These are phyloP conservation scores for Drosophila pallidifrons DNA, from an alignment of 1,140 invertebrate species.

Conservation along the genomic window DNA sequence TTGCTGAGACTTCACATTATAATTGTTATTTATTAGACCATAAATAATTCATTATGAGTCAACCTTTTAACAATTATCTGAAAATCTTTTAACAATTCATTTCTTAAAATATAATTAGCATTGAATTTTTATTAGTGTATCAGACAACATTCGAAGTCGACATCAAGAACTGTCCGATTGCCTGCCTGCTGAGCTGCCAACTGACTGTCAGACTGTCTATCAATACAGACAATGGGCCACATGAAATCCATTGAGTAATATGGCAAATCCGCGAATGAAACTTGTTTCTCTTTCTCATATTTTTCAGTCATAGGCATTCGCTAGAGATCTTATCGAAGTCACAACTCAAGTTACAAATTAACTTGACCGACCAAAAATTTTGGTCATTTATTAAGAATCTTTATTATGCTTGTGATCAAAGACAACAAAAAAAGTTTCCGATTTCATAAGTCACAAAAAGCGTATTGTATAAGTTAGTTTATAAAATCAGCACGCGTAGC, in stretches of 20 bases:
- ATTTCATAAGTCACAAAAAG: conserved; percentile 63
- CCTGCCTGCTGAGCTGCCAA: conserved; percentile 9
- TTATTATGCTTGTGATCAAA: conserved; percentile 21
- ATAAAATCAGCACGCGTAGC: conserved; percentile 81
- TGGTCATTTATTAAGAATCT: conserved; percentile 24
- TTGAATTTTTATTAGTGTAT: background rate
- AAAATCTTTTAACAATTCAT: too few relatives aligned
- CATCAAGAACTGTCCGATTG: background rate
- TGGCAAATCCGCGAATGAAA: conserved; percentile 71
- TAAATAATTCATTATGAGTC: too few relatives aligned
- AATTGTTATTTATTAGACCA: too few relatives aligned
- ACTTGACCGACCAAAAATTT: conserved; percentile 56
- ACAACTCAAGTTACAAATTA: conserved; percentile 66
- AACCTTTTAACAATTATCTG: too few relatives aligned
- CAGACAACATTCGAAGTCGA: background rate
- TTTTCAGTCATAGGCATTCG: conserved; percentile 34
- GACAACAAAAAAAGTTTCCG: conserved; percentile 55
- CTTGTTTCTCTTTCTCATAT: conserved; percentile 52
- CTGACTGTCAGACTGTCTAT: conserved; percentile 59
- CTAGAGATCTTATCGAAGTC: conserved; percentile 67
- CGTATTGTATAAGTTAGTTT: conserved; percentile 34
- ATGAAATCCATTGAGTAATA: conserved; percentile 70
- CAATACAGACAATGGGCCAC: conserved; percentile 57
- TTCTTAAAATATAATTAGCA: too few relatives aligned
- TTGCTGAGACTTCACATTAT: too few relatives aligned